Percentiles rank a stretch among this genome's conserved stretches.
These are phyloP conservation scores for Hyposmocoma kahamanoa DNA, from an alignment of 1,140 invertebrate species.

Conservation along the genomic window DNA sequence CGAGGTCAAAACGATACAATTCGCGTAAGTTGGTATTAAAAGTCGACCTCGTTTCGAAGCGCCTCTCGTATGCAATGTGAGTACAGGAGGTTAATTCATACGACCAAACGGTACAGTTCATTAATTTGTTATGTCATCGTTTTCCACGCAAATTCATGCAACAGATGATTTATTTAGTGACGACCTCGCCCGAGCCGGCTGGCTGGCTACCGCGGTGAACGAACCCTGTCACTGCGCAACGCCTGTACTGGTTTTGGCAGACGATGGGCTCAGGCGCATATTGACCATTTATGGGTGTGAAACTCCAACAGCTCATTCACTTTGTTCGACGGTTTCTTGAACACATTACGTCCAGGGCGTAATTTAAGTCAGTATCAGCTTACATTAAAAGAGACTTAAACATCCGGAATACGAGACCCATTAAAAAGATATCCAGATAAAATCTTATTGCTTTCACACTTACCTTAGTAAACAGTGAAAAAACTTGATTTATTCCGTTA, in stretches of 20 bases:
- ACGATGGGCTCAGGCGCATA: slow-evolving; percentile 38
- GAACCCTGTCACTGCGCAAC: slow-evolving; percentile 59
- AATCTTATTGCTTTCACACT: slow-evolving; percentile 37
- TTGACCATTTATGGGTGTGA: slow-evolving; percentile 49
- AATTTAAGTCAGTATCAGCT: no score
- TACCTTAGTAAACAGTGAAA: slow-evolving; percentile 36
- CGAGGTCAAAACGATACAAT: no score
- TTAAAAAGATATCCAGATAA: background rate
- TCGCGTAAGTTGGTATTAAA: no score
- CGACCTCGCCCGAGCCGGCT: slow-evolving; percentile 13
- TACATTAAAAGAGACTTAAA: no score
- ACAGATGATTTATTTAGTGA: slow-evolving; percentile 55
- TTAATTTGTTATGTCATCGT: slow-evolving; percentile 28
- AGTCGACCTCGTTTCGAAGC: no score
- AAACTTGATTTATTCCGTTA: slow-evolving; percentile 48
- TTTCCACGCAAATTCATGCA: slow-evolving; percentile 29
- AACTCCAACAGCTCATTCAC: slow-evolving; percentile 44
- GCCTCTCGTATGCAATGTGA: no score
- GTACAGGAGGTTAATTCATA: no score
- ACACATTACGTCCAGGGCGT: no score
- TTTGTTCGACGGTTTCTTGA: no score
- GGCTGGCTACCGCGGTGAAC: slow-evolving; percentile 49
- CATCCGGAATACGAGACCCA: slow-evolving; percentile 1
- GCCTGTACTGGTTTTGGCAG: slow-evolving; percentile 60
- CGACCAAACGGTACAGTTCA: slow-evolving; percentile 8